Percentiles rank a stretch among this genome's conserved stretches.
These are phyloP conservation scores for Myocastor coypus DNA, from an alignment of 2,113 vertebrate genomes.

Conservation along the genomic window DNA sequence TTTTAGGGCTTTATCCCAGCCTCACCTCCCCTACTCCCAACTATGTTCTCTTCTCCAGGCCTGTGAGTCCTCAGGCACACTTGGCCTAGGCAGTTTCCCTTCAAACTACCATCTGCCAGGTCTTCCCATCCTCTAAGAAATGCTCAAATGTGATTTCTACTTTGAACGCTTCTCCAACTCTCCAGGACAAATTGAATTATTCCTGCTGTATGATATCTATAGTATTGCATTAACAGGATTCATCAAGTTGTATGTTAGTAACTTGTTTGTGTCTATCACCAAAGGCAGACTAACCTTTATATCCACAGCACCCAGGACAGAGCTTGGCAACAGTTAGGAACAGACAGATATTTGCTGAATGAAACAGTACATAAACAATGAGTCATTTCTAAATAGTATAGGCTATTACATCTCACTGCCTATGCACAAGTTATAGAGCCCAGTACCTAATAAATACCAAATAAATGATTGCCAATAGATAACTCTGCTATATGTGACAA, in stretches of 20 bases:
- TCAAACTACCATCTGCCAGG: not conserved
- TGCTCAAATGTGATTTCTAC: not conserved
- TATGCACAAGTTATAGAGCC: not conserved
- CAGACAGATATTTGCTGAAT: conserved; percentile 16
- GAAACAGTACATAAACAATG: not conserved
- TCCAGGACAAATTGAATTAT: not conserved
- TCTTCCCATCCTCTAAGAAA: not conserved
- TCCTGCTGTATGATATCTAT: not conserved
- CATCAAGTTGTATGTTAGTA: not conserved
- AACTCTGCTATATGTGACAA: not conserved
- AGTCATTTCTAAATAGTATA: conserved; percentile 12
- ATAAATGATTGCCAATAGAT: not conserved
- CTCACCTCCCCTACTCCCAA: not conserved
- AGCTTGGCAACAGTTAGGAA: not conserved
- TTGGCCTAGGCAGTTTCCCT: not conserved
- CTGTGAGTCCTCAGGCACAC: not conserved
- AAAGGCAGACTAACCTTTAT: conserved; percentile 1
- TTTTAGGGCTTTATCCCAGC: not conserved
- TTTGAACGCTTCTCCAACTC: conserved; percentile 41
- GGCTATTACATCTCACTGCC: not conserved
- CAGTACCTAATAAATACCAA: not conserved
- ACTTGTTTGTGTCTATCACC: not conserved
- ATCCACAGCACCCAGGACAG: not conserved
- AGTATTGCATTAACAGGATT: not conserved
- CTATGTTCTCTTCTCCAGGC: not conserved